A percentile compares a stretch with the other conserved stretches of the same genome.
Conservation (phyloP, 2,888 invertebrate species). For the Dichetophora obliterata region DNA sequence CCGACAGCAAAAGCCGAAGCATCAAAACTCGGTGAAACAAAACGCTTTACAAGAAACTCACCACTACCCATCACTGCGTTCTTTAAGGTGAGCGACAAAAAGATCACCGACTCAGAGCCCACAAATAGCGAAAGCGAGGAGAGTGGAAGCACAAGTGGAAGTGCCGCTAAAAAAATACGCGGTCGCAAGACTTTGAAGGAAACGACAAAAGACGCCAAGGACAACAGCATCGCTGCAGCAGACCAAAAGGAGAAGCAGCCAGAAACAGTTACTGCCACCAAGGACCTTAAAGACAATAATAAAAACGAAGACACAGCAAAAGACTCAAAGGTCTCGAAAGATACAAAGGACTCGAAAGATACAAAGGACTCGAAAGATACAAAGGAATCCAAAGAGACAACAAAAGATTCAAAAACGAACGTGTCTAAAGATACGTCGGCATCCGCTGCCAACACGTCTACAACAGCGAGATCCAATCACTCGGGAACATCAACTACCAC, state of each 20-base stretch:
- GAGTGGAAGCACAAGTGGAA: neutral
- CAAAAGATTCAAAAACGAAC: constrained; percentile 43
- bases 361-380: constrained; percentile 43
- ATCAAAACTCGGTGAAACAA: constrained; percentile 46
- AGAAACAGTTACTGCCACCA: constrained; percentile 26
- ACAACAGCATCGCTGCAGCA: neutral
- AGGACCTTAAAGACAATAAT: constrained; percentile 49
- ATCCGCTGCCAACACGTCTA: constrained; percentile 29
- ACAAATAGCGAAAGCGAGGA: constrained; percentile 53
- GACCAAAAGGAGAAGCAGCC: constrained; percentile 13
- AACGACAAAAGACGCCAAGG: constrained; percentile 46
- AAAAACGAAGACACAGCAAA: constrained; percentile 43
- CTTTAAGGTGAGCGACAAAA: constrained; percentile 24
- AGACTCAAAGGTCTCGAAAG: constrained; percentile 44
- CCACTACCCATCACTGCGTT: constrained; percentile 56
- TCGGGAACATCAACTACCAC: constrained; percentile 39
- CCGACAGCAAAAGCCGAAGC: constrained; percentile 42
- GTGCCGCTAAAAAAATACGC: constrained; percentile 49
- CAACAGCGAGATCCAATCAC: constrained; percentile 20
- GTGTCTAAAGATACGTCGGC: constrained; percentile 35
- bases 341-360: constrained; percentile 44
- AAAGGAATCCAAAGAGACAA: constrained; percentile 39
- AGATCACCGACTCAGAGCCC: constrained; percentile 39
- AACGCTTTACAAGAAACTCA: constrained; percentile 59
- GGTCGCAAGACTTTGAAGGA: constrained; percentile 63